Percentiles rank a stretch among this genome's conserved stretches.
These are phyloP conservation scores for Etheostoma cragini DNA, from an alignment of 2,113 vertebrate species.

Conservation along the genomic window DNA sequence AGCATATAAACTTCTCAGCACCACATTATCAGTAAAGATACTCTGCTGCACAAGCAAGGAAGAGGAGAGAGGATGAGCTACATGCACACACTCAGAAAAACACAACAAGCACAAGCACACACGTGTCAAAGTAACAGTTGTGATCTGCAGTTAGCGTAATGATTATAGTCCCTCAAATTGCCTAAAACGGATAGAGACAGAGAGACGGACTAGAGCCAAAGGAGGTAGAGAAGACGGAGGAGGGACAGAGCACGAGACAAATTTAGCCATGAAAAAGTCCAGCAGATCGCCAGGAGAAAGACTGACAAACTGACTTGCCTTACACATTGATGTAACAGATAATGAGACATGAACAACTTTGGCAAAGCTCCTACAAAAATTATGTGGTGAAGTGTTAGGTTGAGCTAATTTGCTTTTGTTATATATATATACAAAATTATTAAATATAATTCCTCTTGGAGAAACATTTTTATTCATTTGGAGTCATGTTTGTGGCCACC, in stretches of 20 bases:
- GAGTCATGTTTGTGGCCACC: background rate
- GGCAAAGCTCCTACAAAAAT: constrained; percentile 11
- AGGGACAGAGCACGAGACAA: background rate
- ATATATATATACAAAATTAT: no score
- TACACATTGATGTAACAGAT: constrained; percentile 16
- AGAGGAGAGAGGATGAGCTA: constrained; percentile 1
- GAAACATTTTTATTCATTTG: background rate
- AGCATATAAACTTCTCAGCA: constrained; percentile 57
- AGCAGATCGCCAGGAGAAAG: constrained; percentile 3
- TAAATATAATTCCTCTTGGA: no score
- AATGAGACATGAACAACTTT: background rate
- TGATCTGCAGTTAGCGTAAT: constrained; percentile 36
- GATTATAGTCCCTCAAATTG: constrained; percentile 38
- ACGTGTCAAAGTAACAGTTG: constrained; percentile 34
- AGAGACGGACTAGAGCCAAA: background rate
- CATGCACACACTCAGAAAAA: constrained; percentile 1
- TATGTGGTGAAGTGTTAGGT: background rate
- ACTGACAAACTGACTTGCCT: background rate
- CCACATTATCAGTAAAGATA: constrained; percentile 38
- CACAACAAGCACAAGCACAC: constrained; percentile 16
- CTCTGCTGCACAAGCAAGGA: constrained; percentile 7
- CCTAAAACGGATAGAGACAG: constrained; percentile 18
- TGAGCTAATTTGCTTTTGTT: no score
- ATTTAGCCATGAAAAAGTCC: background rate
- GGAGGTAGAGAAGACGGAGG: background rate